Evolutionary conservation across 2,113 vertebrate species (phyloP), one percentile per base, ranked within the genome.

Genomic region (Oreochromis niloticus): DNA sequence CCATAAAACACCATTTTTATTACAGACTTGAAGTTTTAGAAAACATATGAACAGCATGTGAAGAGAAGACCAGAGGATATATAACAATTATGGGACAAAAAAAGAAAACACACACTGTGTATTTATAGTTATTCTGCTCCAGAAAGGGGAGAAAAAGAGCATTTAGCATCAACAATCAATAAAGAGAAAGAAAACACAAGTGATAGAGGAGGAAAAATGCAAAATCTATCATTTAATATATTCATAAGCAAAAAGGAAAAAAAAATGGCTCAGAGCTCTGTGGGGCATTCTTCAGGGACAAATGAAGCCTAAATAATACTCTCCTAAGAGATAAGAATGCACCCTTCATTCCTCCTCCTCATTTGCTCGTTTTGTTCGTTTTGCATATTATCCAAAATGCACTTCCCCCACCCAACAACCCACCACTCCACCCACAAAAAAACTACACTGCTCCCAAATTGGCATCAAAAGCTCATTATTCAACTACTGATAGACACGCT

Each of bases 401-500:
- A 75, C 84, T 34, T 55, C 80, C 78, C 63, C 85, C 80, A 81
- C 46, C 57, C 68, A 4, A 48, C 66, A 56, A 39, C 34, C 24
- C 56, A 46, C 66, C 81, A 83, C 50, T 52, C 57, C 83, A 83
- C 81, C 80, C 39, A 83, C 83, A 61, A 87, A 66, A 66, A 82
- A 82, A 89, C 79, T 84, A 56, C 78, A 80, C 61, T 59, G 85
- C 39, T 85, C 59, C 52, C 80, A 87, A 89, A 85, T 73, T 92
- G 83, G 78, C 75, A 87, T 82, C 71, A 56, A 57, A 52, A 41
- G 85, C 81, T 95, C 90, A 90, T 93, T 93, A 91, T 87, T 91
- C 75, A 61, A 71, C 59, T 39, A 79, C 83, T 52, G 81, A 78
- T 79, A 78, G 84, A 92, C 56, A 61, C 4, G 17, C 68, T 87